phyloP scores from a whole-genome alignment of 1,140 invertebrate species.

The Ips nitidus region DNA sequence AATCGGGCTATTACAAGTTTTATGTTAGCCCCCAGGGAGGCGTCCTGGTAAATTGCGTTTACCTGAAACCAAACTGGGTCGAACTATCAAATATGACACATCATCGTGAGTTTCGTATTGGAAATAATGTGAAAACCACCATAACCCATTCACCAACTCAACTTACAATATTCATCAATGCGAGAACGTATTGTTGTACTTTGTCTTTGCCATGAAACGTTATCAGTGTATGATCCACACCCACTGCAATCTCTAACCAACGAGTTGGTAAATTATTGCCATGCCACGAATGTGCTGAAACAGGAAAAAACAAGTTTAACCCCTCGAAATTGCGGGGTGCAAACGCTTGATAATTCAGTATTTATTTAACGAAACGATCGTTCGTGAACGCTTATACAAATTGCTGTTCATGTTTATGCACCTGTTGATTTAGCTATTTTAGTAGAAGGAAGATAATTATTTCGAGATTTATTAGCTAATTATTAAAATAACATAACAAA shows the following conservation, averaged over 20 bases:
- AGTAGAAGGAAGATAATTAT: too few species aligned
- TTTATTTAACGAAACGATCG: too few species aligned
- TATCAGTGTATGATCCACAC: conserved; percentile 69
- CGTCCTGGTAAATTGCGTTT: conserved; percentile 71
- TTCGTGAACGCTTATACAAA: too few species aligned
- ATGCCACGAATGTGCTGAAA: conserved; percentile 22
- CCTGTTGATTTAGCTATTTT: too few species aligned
- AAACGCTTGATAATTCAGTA: too few species aligned
- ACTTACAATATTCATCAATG: conserved; percentile 77
- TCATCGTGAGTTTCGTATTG: background rate
- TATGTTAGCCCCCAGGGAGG: conserved; percentile 67
- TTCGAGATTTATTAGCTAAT: too few species aligned
- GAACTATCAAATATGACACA: background rate
- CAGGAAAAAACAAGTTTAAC: background rate
- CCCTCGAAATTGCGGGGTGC: background rate
- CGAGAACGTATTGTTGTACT: conserved; percentile 71
- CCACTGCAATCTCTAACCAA: conserved; percentile 71
- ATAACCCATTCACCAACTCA: background rate
- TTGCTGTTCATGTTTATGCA: too few species aligned
- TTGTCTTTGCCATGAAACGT: conserved; percentile 67
- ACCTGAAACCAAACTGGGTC: conserved; percentile 56
- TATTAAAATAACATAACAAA: too few species aligned
- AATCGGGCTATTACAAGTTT: conserved; percentile 66
- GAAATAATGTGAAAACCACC: background rate
- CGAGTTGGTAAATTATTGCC: conserved; percentile 44